Conservation (phyloP, 2,797 vertebrate genomes). For the Eulemur albifrons region DNA sequence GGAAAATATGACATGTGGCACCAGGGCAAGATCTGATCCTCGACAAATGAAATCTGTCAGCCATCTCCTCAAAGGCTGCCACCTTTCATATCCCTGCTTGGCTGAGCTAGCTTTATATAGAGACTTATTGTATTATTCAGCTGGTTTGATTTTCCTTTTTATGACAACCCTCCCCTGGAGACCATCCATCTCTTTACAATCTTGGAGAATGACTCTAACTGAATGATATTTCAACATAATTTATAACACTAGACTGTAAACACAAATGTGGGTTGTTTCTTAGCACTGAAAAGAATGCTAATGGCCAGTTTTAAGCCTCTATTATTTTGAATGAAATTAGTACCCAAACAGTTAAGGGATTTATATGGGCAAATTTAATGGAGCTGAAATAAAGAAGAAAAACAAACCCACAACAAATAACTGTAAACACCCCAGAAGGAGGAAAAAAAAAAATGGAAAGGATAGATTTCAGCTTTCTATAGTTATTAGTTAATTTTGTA, state of each 20-base stretch:
- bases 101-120: slow-evolving; percentile 89
- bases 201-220: slow-evolving; percentile 80
- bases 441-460: not conserved
- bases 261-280: slow-evolving; percentile 79
- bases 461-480: not conserved
- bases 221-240: slow-evolving; percentile 84
- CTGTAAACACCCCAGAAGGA: not conserved
- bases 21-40: slow-evolving; percentile 87
- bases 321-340: slow-evolving; percentile 56
- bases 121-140: slow-evolving; percentile 92
- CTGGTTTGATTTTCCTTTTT: slow-evolving; percentile 91
- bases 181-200: slow-evolving; percentile 87
- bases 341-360: not conserved
- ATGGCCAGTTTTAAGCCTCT: slow-evolving; percentile 40
- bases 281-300: slow-evolving; percentile 75
- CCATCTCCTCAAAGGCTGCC: slow-evolving; percentile 88
- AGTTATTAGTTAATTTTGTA: slow-evolving; percentile 61
- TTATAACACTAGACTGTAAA: slow-evolving; percentile 80
- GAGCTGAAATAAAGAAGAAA: slow-evolving; percentile 54
- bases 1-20: slow-evolving; percentile 91
- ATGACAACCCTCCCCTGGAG: slow-evolving; percentile 91
- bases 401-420: not conserved
- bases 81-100: slow-evolving; percentile 89
- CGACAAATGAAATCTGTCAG: slow-evolving; percentile 94
- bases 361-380: slow-evolving; percentile 44